A percentile compares a stretch with the other conserved stretches of the same genome.
phyloP scores from a whole-genome alignment of 2,797 vertebrate genomes.

The Limnodromus scolopaceus region DNA sequence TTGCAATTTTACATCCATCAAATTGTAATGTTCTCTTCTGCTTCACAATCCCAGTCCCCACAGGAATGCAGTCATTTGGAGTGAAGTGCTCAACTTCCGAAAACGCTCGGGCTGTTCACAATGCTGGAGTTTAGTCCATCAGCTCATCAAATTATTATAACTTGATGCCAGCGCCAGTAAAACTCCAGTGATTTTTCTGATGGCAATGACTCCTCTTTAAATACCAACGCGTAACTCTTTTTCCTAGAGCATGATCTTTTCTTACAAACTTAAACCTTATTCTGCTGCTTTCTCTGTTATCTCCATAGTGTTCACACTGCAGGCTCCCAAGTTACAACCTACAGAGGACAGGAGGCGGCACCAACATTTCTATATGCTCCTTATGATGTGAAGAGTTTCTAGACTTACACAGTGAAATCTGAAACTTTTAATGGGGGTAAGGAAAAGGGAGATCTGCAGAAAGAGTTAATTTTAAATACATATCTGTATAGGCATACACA shows the following conservation, averaged over 20 bases:
- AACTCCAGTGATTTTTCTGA: background rate
- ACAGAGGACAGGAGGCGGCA: background rate
- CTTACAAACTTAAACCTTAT: background rate
- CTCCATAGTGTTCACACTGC: background rate
- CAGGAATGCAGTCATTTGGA: background rate
- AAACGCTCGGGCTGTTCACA: background rate
- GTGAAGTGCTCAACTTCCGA: background rate
- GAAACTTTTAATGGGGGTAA: background rate
- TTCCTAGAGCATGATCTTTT: background rate
- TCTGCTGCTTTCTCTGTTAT: background rate
- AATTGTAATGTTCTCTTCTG: background rate
- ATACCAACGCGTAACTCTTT: background rate
- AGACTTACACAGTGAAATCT: background rate
- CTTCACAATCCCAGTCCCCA: background rate
- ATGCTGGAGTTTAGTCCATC: background rate
- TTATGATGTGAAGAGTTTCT: background rate
- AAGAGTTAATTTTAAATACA: background rate
- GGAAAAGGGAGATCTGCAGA: background rate
- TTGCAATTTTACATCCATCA: background rate
- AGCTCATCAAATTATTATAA: background rate
- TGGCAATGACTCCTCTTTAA: background rate
- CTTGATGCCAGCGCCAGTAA: background rate
- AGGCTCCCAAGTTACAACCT: background rate
- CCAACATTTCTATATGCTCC: background rate
- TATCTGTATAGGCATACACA: background rate